These are phyloP conservation scores for Notoglanidium macrostoma DNA, from an alignment of 2,797 vertebrate genomes.

Conservation along the genomic window DNA sequence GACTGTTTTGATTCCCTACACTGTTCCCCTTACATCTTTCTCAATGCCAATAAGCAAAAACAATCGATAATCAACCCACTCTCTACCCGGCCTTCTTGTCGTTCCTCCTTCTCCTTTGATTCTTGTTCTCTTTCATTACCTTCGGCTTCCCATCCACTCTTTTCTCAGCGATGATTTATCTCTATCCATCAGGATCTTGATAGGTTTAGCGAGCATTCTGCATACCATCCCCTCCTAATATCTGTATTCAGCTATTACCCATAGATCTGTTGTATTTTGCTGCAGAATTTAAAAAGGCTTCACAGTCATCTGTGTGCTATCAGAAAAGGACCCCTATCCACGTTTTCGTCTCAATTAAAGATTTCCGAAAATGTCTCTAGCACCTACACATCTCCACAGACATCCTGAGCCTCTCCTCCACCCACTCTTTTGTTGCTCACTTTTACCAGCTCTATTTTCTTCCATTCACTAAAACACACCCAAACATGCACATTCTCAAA, in stretches of 20 bases:
- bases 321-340: not conserved
- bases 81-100: not conserved
- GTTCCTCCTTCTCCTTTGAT: not conserved
- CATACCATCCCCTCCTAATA: not conserved
- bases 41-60: not conserved
- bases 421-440: slow-evolving; percentile 15
- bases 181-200: slow-evolving; percentile 33
- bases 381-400: slow-evolving; percentile 11
- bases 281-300: slow-evolving; percentile 2
- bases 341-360: slow-evolving; percentile 10
- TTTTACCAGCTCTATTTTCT: slow-evolving; percentile 46
- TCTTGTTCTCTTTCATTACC: slow-evolving; percentile 34
- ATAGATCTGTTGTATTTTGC: not conserved
- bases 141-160: slow-evolving; percentile 8
- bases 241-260: slow-evolving; percentile 21
- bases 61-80: not conserved
- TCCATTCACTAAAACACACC: slow-evolving; percentile 3
- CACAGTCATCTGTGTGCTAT: not conserved
- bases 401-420: slow-evolving; percentile 44
- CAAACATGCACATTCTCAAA: slow-evolving; percentile 32
- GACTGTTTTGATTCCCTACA: not conserved
- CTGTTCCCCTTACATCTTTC: not conserved
- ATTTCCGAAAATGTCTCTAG: slow-evolving; percentile 6
- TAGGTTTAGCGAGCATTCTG: slow-evolving; percentile 4
- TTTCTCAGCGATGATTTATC: slow-evolving; percentile 23